phyloP scores from a whole-genome alignment of 2,888 invertebrate genomes.

The Melanostoma scalare region DNA sequence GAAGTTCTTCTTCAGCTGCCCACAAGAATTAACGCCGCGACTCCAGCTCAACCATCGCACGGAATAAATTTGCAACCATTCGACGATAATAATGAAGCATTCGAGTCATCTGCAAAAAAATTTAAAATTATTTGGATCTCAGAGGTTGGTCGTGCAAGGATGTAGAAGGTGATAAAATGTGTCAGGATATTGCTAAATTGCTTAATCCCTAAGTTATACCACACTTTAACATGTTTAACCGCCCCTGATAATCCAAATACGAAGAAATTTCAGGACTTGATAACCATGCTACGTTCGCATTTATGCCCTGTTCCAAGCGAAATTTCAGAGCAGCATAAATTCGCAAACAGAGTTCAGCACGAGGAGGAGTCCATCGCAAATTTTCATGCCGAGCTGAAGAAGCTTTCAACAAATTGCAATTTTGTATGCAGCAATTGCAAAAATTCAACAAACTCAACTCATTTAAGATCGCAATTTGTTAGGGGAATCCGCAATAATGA shows the following conservation, averaged over 20 bases:
- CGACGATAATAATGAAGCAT: neutral
- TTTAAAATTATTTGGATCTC: neutral
- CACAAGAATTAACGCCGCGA: too few species aligned
- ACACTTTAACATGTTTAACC: conserved; percentile 3
- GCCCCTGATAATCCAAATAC: conserved; percentile 16
- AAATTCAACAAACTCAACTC: too few species aligned
- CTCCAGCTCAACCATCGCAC: neutral
- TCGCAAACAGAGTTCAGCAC: conserved; percentile 9
- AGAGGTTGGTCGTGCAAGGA: too few species aligned
- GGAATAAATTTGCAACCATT: neutral
- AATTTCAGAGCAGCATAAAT: conserved; percentile 6
- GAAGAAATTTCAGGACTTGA: conserved; percentile 14
- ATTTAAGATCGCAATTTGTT: too few species aligned
- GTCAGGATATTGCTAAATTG: neutral
- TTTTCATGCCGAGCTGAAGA: conserved; percentile 7
- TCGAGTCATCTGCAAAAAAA: neutral
- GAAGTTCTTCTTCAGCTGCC: too few species aligned
- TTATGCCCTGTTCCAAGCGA: too few species aligned
- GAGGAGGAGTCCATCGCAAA: conserved; percentile 7
- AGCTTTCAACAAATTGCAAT: conserved; percentile 2
- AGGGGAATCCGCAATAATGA: too few species aligned
- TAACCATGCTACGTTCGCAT: neutral
- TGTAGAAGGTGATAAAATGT: too few species aligned
- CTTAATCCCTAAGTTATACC: conserved; percentile 7
- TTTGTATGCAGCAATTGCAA: too few species aligned